Evolutionary conservation across 2,888 invertebrate species (phyloP).

Genomic region (Apamea sordens): DNA sequence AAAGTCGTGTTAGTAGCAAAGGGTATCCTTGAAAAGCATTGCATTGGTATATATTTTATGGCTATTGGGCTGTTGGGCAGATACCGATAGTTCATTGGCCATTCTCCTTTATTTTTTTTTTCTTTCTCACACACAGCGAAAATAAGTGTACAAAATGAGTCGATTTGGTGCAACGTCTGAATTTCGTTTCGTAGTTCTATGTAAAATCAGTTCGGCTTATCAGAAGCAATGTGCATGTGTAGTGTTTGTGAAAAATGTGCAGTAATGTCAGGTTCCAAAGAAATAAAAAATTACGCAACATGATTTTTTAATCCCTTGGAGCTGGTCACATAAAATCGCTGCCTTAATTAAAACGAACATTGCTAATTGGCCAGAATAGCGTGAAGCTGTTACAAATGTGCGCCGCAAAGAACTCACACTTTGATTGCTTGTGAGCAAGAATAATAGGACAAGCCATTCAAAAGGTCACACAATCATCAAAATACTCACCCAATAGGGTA

Average conservation of each 20-base stretch:
- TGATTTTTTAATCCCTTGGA: conserved; percentile 31
- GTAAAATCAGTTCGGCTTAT: not conserved
- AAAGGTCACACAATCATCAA: conserved; percentile 13
- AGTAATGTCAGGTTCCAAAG: conserved; percentile 16
- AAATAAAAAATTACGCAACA: conserved; percentile 10
- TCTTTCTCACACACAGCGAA: not conserved
- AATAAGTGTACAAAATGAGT: not conserved
- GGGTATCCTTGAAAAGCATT: not conserved
- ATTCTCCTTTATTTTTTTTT: not conserved
- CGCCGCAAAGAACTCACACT: conserved; percentile 19
- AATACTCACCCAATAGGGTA: conserved; percentile 3
- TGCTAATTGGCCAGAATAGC: conserved; percentile 36
- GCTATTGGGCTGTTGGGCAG: not conserved
- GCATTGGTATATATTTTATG: not conserved
- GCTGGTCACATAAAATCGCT: conserved; percentile 1
- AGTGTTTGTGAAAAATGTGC: conserved; percentile 34
- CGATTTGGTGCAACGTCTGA: not conserved
- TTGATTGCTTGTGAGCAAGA: conserved; percentile 20
- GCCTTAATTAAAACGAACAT: conserved; percentile 29
- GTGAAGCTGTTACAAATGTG: conserved; percentile 47
- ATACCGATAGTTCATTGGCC: not conserved
- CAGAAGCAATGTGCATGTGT: conserved; percentile 32
- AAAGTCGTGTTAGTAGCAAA: not conserved
- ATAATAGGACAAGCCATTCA: conserved; percentile 26
- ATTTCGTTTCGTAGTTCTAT: not conserved